Evolutionary conservation across 2,797 vertebrate genomes (phyloP).

Genomic region (Helostoma temminkii): DNA sequence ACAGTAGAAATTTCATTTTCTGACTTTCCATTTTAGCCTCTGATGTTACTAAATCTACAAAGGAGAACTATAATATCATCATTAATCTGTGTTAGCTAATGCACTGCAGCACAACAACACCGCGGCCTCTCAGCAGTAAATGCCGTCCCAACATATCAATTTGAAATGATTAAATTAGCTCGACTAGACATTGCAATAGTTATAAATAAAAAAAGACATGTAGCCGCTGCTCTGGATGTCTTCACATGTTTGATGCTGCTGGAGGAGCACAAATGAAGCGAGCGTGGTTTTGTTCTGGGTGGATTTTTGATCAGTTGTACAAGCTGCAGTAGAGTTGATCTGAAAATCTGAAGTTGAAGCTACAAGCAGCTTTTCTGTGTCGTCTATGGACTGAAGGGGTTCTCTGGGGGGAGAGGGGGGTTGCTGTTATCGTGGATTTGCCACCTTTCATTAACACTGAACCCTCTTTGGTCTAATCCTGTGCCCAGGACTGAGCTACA

Average conservation of each 20-base stretch:
- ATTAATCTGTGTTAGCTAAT: neutral
- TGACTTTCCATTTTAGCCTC: neutral
- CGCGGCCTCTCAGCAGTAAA: neutral
- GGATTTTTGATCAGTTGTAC: conserved; percentile 7
- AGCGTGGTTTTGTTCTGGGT: neutral
- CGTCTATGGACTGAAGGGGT: conserved; percentile 3
- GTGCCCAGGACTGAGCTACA: conserved; percentile 13
- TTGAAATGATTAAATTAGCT: too few species aligned
- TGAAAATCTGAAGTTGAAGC: neutral
- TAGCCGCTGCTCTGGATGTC: too few species aligned
- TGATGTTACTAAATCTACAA: neutral
- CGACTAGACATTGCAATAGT: too few species aligned
- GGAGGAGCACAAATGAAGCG: too few species aligned
- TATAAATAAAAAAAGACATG: too few species aligned
- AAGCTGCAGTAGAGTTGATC: neutral
- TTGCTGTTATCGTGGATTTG: conserved; percentile 35
- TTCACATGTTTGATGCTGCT: too few species aligned
- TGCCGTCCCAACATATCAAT: too few species aligned
- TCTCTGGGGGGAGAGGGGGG: neutral
- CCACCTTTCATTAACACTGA: conserved; percentile 54
- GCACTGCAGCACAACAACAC: too few species aligned
- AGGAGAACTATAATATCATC: neutral
- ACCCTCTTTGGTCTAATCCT: conserved; percentile 54
- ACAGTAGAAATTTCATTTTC: neutral
- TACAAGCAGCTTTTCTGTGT: conserved; percentile 15